These are phyloP conservation scores for Agrochola circellaris DNA, from an alignment of 2,888 invertebrate species.

Conservation along the genomic window DNA sequence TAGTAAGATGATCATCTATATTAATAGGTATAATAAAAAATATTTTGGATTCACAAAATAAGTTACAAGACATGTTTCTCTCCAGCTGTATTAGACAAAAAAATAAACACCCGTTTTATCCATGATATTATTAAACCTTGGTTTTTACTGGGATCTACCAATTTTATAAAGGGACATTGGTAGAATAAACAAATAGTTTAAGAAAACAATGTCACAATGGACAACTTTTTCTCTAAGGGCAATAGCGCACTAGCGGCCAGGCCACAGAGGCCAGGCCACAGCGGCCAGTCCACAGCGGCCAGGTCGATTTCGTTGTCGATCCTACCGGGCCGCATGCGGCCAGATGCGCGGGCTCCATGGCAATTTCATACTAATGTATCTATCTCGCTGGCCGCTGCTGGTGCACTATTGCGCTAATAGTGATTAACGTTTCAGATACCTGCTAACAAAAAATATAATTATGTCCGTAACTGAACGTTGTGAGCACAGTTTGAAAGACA, in stretches of 20 bases:
- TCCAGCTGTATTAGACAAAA: neutral
- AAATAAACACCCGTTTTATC: neutral
- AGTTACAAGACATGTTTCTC: neutral
- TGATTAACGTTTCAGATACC: neutral
- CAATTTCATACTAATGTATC: too few species aligned
- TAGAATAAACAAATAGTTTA: neutral
- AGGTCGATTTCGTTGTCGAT: too few species aligned
- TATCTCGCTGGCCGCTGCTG: too few species aligned
- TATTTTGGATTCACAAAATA: neutral
- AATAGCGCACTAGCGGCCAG: too few species aligned
- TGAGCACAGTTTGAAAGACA: neutral
- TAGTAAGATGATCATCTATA: neutral
- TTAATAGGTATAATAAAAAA: neutral
- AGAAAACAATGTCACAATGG: neutral
- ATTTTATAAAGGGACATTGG: neutral
- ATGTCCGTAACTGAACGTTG: neutral
- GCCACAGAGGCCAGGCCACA: too few species aligned
- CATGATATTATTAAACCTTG: neutral
- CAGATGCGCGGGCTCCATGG: too few species aligned
- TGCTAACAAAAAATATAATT: neutral
- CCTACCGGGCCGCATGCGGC: too few species aligned
- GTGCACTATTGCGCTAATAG: neutral
- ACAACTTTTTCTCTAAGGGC: too few species aligned
- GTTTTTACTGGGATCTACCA: neutral
- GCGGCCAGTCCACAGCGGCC: too few species aligned